Base-by-base conservation (phyloP, 2,797 vertebrate species). In the Scleropages formosus region DNA sequence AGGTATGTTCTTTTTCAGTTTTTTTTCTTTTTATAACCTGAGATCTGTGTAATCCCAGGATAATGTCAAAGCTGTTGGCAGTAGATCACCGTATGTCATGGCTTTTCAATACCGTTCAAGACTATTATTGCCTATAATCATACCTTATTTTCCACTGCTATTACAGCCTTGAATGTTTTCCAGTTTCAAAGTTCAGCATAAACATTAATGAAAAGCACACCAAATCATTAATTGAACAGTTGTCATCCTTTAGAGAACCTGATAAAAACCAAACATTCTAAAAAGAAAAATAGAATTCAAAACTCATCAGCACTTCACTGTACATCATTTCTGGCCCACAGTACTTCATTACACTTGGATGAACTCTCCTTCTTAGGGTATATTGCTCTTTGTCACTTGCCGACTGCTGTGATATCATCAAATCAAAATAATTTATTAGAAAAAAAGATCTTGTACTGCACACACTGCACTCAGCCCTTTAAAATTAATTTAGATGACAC, bases 261-360 rank as follows among this genome's bases (percentile, higher is more conserved):
- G 53, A 56, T 22, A 70, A 67, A 26, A 8, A 68, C 15, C 49
- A 72, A 78, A 71, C 26, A 22, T 39, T 39, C 20, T 39, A 11
- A 49, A 59, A 67, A 15, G 11, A 71, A 11, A 46, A 59, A 8
- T n/a, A 74, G 24, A 46, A 49, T 53, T 53, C 0, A 8, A 74
- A 65, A 53, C 27, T 18, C 58, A 64, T 74, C 46, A 31, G 20
- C 46, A 18, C 9, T 39, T 24, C 18, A 71, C 12, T 56, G 7
- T 26, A 27, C 47, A 71, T 71, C n/a, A 12, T n/a, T 68, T 56
- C 24, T 46, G 26, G 24, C 74, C 49, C 26, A 74, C 3, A 53
- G 24, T 74, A 18, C 63, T 58, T 59, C 58, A 74, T 67, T 53
- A 67, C 74, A 26, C 20, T 58, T 67, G 74, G 72, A 27, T 74